These are phyloP conservation scores for Ctenopoma kingsleyae DNA, from an alignment of 2,797 vertebrate genomes.

Conservation along the genomic window DNA sequence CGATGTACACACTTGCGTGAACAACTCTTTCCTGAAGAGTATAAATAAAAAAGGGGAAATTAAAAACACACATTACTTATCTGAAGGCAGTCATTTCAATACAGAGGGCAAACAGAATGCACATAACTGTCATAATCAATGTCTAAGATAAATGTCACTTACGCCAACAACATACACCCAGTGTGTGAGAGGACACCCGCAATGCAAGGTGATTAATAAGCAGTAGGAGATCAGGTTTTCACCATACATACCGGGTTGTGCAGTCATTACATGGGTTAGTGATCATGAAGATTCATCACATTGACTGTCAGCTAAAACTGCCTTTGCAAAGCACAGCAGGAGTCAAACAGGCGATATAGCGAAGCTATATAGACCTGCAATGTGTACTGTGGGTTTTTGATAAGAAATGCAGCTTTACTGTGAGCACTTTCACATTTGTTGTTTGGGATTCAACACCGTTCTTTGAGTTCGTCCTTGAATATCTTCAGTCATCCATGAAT, in stretches of 20 bases:
- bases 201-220: constrained; percentile 65
- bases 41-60: constrained; percentile 13
- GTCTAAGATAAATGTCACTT: constrained; percentile 65
- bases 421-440: constrained; percentile 38
- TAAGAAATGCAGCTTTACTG: constrained; percentile 28
- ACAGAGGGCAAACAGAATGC: constrained; percentile 52
- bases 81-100: constrained; percentile 67
- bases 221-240: constrained; percentile 39
- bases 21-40: constrained; percentile 13
- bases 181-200: constrained; percentile 42
- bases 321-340: background rate
- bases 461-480: constrained; percentile 55
- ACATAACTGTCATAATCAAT: constrained; percentile 64
- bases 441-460: constrained; percentile 42
- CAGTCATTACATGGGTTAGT: constrained; percentile 46
- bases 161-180: constrained; percentile 52
- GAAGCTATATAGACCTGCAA: background rate
- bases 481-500: constrained; percentile 50
- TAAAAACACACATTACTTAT: constrained; percentile 64
- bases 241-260: constrained; percentile 24
- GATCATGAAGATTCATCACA: constrained; percentile 50
- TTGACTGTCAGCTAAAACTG: constrained; percentile 21
- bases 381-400: constrained; percentile 5
- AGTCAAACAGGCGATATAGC: constrained; percentile 39
- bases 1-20: constrained; percentile 29